Base-by-base conservation (phyloP, 2,888 invertebrate species). In the Fragum fragum region DNA sequence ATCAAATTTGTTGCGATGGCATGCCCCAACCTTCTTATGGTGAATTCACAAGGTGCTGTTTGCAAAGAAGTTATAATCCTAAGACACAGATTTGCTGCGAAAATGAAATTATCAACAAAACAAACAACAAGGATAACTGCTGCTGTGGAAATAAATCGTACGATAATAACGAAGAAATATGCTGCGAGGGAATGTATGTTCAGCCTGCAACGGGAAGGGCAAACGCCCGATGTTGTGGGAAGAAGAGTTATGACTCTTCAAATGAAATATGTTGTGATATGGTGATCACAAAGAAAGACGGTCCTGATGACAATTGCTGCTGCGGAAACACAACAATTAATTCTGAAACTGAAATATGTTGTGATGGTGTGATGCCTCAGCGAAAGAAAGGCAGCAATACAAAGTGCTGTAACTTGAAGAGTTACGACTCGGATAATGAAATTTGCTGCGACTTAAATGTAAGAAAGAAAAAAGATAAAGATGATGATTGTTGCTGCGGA, bases 301-400 rank as follows among this genome's bases (percentile, higher is more conserved):
- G 72, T 9, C 61, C 74, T 28, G 63, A 73, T 28, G 83, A 83
- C 42, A 79, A 79, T 39, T 76, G 79, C 18, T 83, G 83, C 53
- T 83, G 83, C 72, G 83, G 83, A 21, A 83, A 83, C 52, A 71
- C 79, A 16, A 79, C 83, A 18, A 79, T 76, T 21, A 76, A 79
- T 55, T 73, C 79, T 7, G 79, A 79, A 21, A 76, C 74, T 11
- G 77, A 79, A 61, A 53, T 80, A 5, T 79, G 83, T 26, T 83
- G 83, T 42, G 79, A 53, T 36, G 79, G 79, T 21, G 53, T 77
- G 11, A 47, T 59, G 36, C 79, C 79, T 7, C 79, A 83, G 59
- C 69, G 61, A n/a, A 79, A 71, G 39, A 71, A 74, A 59, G 83
- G 83, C 1, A 32, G 23, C 1, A 71, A 71, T n/a, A 83, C 83